Evolutionary conservation across 2,888 invertebrate genomes (phyloP), one percentile per base, ranked within the genome.

Genomic region (Lasioglossum morio): DNA sequence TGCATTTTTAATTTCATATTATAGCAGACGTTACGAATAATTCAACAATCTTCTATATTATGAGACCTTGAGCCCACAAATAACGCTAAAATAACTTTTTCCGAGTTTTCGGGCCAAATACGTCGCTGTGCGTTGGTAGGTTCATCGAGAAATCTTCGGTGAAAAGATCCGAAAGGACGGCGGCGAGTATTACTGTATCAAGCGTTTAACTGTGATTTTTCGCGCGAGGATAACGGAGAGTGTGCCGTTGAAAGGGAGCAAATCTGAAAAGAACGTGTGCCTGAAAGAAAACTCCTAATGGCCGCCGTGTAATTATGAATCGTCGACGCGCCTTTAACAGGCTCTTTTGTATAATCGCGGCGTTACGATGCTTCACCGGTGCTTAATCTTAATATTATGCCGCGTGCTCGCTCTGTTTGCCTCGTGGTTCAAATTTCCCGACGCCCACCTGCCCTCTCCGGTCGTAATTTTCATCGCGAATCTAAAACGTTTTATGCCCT

Each of bases 181-280:
- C 80, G 74, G 63, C 83, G 74, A 72, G 72, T 63, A 43, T 83
- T 79, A 77, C 73, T 40, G 81, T 74, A 87, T 83, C 83, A 83
- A 87, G 89, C 85, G 87, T 91, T 92, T 88, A 91, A 92, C 92
- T 92, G 92, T 92, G 92, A 92, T 92, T 92, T 89, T 37, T 84
- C 82, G 75, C 72, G 84, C 76, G 85, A 85, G 79, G 66, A 75
- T 85, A 79, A 77, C 53, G 63, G 63, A 63, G 77, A 63, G 77
- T 37, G 72, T n/a, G 72, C 79, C 40, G 77, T 60, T 37, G 40
- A n/a, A 70, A 53, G 78, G 76, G 77, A 82, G 84, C 69, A 82
- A 85, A 80, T 82, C 79, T 70, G 84, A 78, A 77, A 72, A 76
- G 70, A 87, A 84, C 75, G 84, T 40, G 82, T 80, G 87, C 82